These are phyloP conservation scores for Sebastes wilsoni DNA, from an alignment of 2,797 vertebrate genomes.

Conservation along the genomic window DNA sequence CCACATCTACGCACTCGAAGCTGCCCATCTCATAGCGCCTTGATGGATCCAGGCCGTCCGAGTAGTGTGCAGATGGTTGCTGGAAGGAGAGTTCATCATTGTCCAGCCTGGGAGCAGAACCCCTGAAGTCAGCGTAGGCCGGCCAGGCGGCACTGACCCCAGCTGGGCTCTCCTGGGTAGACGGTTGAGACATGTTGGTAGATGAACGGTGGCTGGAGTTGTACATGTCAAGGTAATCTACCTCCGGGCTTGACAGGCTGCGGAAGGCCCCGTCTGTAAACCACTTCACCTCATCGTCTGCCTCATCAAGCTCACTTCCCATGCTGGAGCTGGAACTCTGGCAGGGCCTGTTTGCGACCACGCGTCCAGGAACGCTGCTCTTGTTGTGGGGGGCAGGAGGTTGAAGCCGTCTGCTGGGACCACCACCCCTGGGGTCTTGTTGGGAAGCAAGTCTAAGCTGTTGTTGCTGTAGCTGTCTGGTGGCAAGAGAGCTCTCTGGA, in stretches of 20 bases:
- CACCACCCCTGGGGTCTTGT: slow-evolving; percentile 72
- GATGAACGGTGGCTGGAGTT: slow-evolving; percentile 86
- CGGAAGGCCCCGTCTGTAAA: slow-evolving; percentile 85
- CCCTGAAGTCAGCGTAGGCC: slow-evolving; percentile 81
- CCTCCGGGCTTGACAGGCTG: slow-evolving; percentile 83
- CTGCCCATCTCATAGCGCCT: slow-evolving; percentile 81
- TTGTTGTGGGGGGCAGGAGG: slow-evolving; percentile 65
- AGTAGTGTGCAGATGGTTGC: slow-evolving; percentile 51
- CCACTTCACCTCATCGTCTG: slow-evolving; percentile 88
- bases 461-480: slow-evolving; percentile 81
- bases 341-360: slow-evolving; percentile 63
- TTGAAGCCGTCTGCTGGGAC: slow-evolving; percentile 67
- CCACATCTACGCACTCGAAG: slow-evolving; percentile 92
- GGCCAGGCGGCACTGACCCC: slow-evolving; percentile 77
- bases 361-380: slow-evolving; percentile 58
- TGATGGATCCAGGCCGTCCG: slow-evolving; percentile 70
- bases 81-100: slow-evolving; percentile 71
- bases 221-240: slow-evolving; percentile 88
- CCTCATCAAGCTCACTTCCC: slow-evolving; percentile 88
- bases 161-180: slow-evolving; percentile 86
- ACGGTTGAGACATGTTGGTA: slow-evolving; percentile 84
- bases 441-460: slow-evolving; percentile 74
- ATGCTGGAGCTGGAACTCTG: slow-evolving; percentile 84
- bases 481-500: slow-evolving; percentile 78
- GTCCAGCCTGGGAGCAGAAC: slow-evolving; percentile 74